phyloP scores from a whole-genome alignment of 2,113 vertebrate species.

The Lamprotornis superbus region DNA sequence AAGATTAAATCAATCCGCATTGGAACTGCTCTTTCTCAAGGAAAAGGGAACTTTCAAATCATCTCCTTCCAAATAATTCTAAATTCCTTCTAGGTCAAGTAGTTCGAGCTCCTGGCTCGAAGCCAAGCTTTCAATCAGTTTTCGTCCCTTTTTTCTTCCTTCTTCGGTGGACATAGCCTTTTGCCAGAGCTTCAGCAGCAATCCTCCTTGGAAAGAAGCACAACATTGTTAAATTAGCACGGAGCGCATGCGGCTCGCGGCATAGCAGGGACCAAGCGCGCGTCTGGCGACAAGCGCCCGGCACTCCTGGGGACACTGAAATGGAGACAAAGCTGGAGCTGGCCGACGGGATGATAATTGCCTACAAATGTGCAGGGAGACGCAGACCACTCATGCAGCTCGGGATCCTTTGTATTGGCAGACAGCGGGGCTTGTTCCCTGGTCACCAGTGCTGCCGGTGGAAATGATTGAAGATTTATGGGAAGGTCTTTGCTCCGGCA shows the following conservation, averaged over 20 bases:
- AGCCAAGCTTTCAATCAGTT: constrained; percentile 5
- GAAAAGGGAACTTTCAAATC: not conserved
- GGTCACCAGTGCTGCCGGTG: not conserved
- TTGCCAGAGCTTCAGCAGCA: constrained; percentile 49
- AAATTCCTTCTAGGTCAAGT: not conserved
- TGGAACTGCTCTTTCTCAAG: not conserved
- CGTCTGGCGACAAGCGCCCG: accelerated
- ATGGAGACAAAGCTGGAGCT: not conserved
- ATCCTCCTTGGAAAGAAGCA: constrained; percentile 49
- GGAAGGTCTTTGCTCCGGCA: not conserved
- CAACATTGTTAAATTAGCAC: not conserved
- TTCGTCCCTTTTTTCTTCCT: constrained; percentile 32
- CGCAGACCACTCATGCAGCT: not conserved
- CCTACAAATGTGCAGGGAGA: not conserved
- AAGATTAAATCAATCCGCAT: not conserved
- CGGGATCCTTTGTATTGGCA: not conserved
- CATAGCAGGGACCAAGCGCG: accelerated
- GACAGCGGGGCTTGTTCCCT: not conserved
- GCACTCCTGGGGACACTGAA: not conserved
- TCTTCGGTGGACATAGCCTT: constrained; percentile 61
- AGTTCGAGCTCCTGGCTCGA: not conserved
- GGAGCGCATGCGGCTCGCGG: accelerated
- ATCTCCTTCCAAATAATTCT: not conserved
- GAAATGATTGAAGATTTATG: not conserved
- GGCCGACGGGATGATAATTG: not conserved